phyloP scores from a whole-genome alignment of 2,113 vertebrate genomes.

The Etheostoma spectabile region DNA sequence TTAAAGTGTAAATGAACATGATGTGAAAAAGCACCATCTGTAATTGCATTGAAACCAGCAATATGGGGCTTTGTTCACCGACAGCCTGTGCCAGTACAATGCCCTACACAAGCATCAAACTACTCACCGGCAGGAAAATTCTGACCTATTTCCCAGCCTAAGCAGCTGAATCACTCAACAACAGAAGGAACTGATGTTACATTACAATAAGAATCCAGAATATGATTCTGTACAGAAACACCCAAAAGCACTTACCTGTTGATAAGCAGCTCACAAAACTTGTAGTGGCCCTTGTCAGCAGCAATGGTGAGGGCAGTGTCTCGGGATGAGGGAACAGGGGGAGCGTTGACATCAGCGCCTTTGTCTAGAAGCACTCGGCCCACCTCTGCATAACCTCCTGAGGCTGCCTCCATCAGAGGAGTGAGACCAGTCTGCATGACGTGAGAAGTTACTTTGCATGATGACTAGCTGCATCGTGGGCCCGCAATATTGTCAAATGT shows the following conservation, averaged over 20 bases:
- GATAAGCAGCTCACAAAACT: conserved; percentile 99
- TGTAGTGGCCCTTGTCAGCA: conserved; percentile 99
- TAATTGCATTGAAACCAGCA: neutral
- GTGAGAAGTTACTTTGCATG: neutral
- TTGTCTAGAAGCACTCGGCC: conserved; percentile 98
- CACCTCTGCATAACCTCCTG: conserved; percentile 98
- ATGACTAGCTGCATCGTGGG: neutral
- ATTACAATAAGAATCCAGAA: neutral
- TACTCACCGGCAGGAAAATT: neutral
- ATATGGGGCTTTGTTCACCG: neutral
- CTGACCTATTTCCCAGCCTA: too few relatives aligned
- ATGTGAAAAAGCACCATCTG: neutral
- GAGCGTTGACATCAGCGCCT: conserved; percentile 97
- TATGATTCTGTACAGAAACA: neutral
- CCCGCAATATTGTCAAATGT: neutral
- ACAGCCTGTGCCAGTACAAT: neutral
- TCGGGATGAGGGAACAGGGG: conserved; percentile 97
- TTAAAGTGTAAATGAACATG: neutral
- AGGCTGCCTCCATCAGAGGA: conserved; percentile 98
- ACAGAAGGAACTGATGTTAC: neutral
- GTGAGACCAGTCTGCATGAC: conserved; percentile 93
- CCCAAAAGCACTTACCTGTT: conserved; percentile 84
- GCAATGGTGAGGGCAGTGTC: conserved; percentile 99
- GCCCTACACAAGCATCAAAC: neutral
- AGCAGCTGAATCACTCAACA: neutral